A percentile compares a stretch with the other conserved stretches of the same genome.
Evolutionary conservation across 2,113 vertebrate species (phyloP).

Genomic region (Lathamus discolor): DNA sequence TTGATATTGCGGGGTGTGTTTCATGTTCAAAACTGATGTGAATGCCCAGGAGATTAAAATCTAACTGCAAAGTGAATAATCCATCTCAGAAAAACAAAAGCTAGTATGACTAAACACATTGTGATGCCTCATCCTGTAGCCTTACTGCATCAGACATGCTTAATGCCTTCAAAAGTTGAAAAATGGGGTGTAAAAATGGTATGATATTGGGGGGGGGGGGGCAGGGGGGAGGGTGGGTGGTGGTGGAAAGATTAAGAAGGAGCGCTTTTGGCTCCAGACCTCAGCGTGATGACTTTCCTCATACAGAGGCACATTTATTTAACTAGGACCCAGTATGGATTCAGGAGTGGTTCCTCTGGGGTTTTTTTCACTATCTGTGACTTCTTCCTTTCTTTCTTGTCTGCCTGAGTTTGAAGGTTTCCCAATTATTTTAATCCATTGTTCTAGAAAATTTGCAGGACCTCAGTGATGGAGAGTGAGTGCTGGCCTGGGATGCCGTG

Average conservation of each 20-base stretch:
- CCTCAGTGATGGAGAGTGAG: neutral
- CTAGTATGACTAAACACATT: neutral
- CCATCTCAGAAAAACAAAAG: neutral
- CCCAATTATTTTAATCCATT: neutral
- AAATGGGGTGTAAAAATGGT: neutral
- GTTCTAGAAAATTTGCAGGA: neutral
- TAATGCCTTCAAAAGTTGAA: neutral
- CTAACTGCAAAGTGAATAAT: neutral
- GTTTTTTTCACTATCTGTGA: neutral
- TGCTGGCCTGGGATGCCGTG: rapidly evolving
- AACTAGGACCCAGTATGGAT: neutral
- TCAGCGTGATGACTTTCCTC: neutral
- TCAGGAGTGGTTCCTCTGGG: neutral
- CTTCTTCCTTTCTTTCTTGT: neutral
- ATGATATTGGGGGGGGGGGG: too few species aligned
- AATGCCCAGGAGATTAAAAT: neutral
- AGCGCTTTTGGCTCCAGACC: neutral
- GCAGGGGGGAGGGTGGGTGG: neutral
- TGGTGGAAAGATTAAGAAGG: neutral
- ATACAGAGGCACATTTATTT: neutral
- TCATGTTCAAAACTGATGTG: neutral
- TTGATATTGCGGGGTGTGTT: neutral
- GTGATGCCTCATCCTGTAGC: neutral
- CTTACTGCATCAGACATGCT: neutral
- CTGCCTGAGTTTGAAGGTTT: neutral